phyloP scores from a whole-genome alignment of 2,888 invertebrate genomes.

The Thalpophila matura region DNA sequence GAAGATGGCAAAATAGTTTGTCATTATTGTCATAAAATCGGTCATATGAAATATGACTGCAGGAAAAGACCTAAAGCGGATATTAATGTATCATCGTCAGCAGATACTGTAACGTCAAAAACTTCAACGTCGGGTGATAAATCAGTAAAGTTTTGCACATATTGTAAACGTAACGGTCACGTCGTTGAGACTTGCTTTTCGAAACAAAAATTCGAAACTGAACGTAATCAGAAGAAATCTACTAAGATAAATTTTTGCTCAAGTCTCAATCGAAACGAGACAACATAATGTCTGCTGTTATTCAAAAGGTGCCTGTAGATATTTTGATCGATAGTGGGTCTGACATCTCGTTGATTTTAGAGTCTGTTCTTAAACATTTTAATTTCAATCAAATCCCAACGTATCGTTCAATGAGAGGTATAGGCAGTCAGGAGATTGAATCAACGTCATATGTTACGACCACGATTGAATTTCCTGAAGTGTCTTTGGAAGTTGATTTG shows the following conservation, averaged over 20 bases:
- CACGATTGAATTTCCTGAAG: not conserved
- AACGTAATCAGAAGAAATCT: no score
- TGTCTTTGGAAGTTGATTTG: not conserved
- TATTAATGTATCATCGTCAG: no score
- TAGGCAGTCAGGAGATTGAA: not conserved
- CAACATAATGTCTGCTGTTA: not conserved
- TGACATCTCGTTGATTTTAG: not conserved
- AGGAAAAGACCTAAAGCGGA: no score
- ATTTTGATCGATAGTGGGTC: not conserved
- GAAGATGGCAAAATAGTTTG: no score
- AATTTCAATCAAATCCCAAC: not conserved
- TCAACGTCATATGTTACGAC: not conserved
- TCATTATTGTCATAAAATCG: no score
- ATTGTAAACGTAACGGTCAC: constrained; percentile 2
- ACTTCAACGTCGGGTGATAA: no score
- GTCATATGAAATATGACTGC: no score
- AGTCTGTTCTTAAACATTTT: not conserved
- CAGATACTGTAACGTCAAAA: no score
- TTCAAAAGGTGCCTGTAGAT: not conserved
- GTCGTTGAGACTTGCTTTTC: not conserved
- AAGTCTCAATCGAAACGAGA: not conserved
- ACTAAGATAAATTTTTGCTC: not conserved
- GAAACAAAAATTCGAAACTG: not conserved
- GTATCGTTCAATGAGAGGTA: not conserved
- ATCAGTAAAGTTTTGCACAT: no score